Base-by-base conservation (phyloP, 2,797 vertebrate species). In the Pipistrellus pygmaeus region DNA sequence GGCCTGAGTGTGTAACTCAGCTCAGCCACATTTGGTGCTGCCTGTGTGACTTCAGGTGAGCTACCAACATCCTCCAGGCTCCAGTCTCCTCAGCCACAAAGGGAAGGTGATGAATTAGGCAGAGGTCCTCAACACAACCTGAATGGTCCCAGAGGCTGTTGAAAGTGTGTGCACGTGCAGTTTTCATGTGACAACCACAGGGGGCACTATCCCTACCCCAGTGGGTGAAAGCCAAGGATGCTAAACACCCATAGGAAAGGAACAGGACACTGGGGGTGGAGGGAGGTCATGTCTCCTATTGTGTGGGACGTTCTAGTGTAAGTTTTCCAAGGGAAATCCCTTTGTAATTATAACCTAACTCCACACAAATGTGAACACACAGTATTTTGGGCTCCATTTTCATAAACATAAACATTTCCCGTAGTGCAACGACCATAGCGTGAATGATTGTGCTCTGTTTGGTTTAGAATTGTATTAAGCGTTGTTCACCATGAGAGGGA, bases 401-500 rank as follows among this genome's bases (percentile, higher is more conserved):
- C 72, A n/a, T 18, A 41, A 11, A 12, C 9, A 69, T 12, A 60
- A 60, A 85, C 3, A 1, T 18, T 55, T 84, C 17, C 6, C 88
- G 30, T 13, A 78, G 12, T 38, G 27, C 20, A 89, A 75, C 17
- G 44, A 62, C 2, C 14, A 0, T 30, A 27, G 44, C 72, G 25
- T 80, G 6, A 41, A 90, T 85, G 66, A 30, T 14, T 32, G 1
- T 0, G 18, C 21, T 66, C 27, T 48, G 5, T 77, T 93, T 60
- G 46, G 20, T 57, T 88, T 15, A 85, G 5, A 85, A 46, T 71
- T 91, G 85, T 55, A 41, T 64, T 66, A 46, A 77, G 85, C 38
- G 6, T 20, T 53, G 6, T 48, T 62, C 35, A 25, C 6, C 8
- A 69, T 77, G 81, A 57, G 44, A 75, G 57, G 53, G 72, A 57